Conservation (phyloP, 2,888 invertebrate species). For the Pyrrhosoma nymphula region DNA sequence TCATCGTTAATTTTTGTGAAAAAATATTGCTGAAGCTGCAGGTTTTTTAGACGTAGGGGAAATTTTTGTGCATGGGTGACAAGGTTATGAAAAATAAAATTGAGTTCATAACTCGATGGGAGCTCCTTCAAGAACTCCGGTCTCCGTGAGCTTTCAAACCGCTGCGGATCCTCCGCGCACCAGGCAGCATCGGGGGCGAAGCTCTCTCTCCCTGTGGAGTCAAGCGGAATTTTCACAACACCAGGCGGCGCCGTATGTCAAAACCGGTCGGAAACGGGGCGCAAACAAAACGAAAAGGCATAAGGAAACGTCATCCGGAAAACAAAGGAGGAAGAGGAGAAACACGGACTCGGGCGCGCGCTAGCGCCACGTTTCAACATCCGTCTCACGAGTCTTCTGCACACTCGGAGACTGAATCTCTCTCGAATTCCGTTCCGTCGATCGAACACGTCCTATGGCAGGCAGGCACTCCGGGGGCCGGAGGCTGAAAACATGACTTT, state of each 20-base stretch:
- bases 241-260: background rate
- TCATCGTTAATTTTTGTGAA: too few relatives aligned
- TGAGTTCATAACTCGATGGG: background rate
- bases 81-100: too few relatives aligned
- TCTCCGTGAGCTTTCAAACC: background rate
- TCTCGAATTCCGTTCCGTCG: background rate
- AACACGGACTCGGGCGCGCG: too few relatives aligned
- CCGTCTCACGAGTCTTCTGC: background rate
- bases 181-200: background rate
- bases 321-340: background rate
- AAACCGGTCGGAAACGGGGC: constrained; percentile 31
- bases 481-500: background rate
- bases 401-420: background rate
- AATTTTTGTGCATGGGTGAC: too few relatives aligned
- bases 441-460: constrained; percentile 12
- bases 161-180: background rate
- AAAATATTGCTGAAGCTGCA: too few relatives aligned
- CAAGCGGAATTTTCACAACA: constrained; percentile 10
- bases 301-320: constrained; percentile 23
- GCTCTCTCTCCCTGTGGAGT: background rate
- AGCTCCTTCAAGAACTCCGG: background rate
- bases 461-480: background rate
- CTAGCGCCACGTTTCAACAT: constrained; percentile 22
- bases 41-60: too few relatives aligned
- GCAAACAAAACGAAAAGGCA: constrained; percentile 3